Base-by-base conservation (phyloP, 2,113 vertebrate genomes). In the Notiomystis cincta region DNA sequence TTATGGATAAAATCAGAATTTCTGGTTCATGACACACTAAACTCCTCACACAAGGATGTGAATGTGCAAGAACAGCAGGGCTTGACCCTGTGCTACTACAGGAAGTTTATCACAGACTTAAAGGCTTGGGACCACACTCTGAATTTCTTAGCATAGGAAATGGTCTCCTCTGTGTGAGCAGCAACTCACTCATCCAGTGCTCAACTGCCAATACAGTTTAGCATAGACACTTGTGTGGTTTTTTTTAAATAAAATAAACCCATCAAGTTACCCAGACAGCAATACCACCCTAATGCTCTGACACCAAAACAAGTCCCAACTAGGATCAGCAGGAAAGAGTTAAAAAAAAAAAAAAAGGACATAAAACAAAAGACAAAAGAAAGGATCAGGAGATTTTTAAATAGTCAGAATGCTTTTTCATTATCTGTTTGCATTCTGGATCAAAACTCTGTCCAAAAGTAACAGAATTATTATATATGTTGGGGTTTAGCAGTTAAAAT, bases 81-180 rank as follows among this genome's bases (percentile, higher is more conserved):
- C 80, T 31, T 80, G 58, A 81, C 50, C 71, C 27, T 42, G 31
- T 64, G 47, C 57, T 76, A 1, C 57, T 45, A 1, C 37, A 53
- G 42, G 8, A 87, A 12, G 38, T 73, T 89, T 44, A 27, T 45
- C 58, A 80, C 1, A 77, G 42, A 35, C 11, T 25, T 7, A 61
- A 73, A 54, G 19, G 16, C 16, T 66, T 37, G 19, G 27, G 51
- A 47, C n/a, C 14, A 28, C 48, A 50, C 48, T 83, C 44, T 17
- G n/a, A 69, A 56, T 47, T 73, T 62, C 25, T 45, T 2, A 71
- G 16, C 6, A 11, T 0, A 40, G 51, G n/a, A 66, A 61, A 51
- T 2, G 13, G 13, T 57, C 47, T 53, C 13, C 57, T 40, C 57
- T 28, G 10, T 15, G 11, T 0, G 0, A 40, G 20, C 2, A 21